These are phyloP conservation scores for Fratercula arctica DNA, from an alignment of 2,797 vertebrate genomes.

Conservation along the genomic window DNA sequence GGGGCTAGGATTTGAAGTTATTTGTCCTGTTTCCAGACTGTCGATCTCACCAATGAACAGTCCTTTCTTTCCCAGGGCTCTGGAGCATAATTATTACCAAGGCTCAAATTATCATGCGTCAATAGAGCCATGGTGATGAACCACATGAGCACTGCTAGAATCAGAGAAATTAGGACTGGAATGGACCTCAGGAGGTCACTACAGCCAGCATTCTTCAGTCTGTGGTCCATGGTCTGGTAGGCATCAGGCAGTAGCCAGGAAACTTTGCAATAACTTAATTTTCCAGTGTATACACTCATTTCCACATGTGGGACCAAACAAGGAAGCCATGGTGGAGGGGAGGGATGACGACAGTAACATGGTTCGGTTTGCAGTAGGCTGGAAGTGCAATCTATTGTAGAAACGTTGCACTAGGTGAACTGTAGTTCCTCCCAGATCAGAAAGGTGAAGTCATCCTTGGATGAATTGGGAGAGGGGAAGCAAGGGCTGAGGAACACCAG, in stretches of 20 bases:
- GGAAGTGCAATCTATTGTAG: neutral
- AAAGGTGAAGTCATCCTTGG: constrained; percentile 60
- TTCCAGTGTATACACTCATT: constrained; percentile 20
- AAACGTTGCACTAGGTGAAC: neutral
- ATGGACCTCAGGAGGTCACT: constrained; percentile 32
- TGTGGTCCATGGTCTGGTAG: constrained; percentile 39
- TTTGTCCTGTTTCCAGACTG: neutral
- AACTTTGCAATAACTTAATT: constrained; percentile 20
- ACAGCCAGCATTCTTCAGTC: neutral
- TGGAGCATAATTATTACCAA: neutral
- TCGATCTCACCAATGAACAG: neutral
- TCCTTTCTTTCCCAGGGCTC: neutral
- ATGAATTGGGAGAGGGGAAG: neutral
- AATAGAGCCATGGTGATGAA: constrained; percentile 10
- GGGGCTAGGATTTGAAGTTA: neutral
- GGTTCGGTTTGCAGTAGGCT: neutral
- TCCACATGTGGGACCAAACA: constrained; percentile 21
- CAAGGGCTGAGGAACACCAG: neutral
- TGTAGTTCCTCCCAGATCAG: neutral
- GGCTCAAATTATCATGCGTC: neutral
- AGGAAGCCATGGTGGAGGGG: neutral
- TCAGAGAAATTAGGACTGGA: neutral
- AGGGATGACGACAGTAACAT: neutral
- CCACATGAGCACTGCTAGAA: neutral
- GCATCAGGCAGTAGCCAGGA: constrained; percentile 28